These are phyloP conservation scores for Falco peregrinus DNA, from an alignment of 2,797 vertebrate species.

Conservation along the genomic window DNA sequence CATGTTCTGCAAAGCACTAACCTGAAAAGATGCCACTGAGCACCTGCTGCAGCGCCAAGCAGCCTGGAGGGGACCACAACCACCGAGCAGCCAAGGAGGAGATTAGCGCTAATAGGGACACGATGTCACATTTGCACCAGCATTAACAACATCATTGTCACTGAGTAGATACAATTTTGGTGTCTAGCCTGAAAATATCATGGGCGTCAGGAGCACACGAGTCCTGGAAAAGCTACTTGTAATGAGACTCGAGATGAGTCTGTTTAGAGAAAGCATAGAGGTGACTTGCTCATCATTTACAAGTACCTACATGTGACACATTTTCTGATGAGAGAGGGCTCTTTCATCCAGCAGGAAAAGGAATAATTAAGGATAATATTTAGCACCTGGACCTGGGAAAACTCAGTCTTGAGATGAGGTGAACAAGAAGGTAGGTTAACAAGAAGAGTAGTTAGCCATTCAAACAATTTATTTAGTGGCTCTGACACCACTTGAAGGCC, in stretches of 20 bases:
- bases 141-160: background rate
- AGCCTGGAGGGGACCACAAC: background rate
- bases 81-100: background rate
- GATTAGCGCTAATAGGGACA: fast-evolving
- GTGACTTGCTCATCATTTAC: background rate
- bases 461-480: background rate
- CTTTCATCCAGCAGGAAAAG: background rate
- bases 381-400: background rate
- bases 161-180: background rate
- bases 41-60: background rate
- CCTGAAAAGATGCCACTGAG: background rate
- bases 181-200: background rate
- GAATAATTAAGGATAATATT: background rate
- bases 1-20: background rate
- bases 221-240: background rate
- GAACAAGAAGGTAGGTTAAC: background rate
- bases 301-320: background rate
- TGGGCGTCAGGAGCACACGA: fast-evolving
- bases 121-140: background rate
- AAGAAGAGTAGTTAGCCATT: background rate
- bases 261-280: background rate
- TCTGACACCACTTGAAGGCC: background rate
- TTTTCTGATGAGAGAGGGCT: background rate
- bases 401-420: background rate
- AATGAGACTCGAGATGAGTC: background rate